A percentile compares a stretch with the other conserved stretches of the same genome.
These are phyloP conservation scores for Drosophila birchii DNA, from an alignment of 2,888 invertebrate species.

Conservation along the genomic window DNA sequence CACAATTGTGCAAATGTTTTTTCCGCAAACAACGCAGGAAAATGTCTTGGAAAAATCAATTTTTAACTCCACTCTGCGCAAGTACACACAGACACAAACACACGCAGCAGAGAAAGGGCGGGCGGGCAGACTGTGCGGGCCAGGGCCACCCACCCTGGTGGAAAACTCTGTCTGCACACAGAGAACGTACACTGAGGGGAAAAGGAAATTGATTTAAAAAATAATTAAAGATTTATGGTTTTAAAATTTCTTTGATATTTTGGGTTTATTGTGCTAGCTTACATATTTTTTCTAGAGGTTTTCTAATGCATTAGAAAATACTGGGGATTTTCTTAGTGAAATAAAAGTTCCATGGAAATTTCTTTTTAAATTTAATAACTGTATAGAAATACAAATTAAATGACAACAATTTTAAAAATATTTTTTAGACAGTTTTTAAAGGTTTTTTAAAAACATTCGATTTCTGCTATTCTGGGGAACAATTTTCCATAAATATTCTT, in stretches of 20 bases:
- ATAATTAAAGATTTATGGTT: neutral
- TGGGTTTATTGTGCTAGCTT: neutral
- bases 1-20: slow-evolving; percentile 20
- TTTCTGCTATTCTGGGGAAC: no score
- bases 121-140: slow-evolving; percentile 17
- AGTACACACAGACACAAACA: slow-evolving; percentile 31
- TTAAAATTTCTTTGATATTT: neutral
- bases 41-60: slow-evolving; percentile 77
- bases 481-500: neutral
- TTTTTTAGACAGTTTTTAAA: no score
- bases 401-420: no score
- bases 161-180: slow-evolving; percentile 32
- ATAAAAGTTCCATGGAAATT: no score
- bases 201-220: neutral
- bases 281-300: neutral
- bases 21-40: slow-evolving; percentile 35
- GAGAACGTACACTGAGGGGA: slow-evolving; percentile 9
- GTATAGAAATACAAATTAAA: no score
- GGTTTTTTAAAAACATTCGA: no score
- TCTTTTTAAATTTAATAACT: no score
- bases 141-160: slow-evolving; percentile 70
- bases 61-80: slow-evolving; percentile 66
- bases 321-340: no score
- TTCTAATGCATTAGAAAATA: no score
- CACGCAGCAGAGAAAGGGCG: slow-evolving; percentile 10